Evolutionary conservation across 2,888 invertebrate genomes (phyloP).

Genomic region (Dyspetes luteomarginatus): DNA sequence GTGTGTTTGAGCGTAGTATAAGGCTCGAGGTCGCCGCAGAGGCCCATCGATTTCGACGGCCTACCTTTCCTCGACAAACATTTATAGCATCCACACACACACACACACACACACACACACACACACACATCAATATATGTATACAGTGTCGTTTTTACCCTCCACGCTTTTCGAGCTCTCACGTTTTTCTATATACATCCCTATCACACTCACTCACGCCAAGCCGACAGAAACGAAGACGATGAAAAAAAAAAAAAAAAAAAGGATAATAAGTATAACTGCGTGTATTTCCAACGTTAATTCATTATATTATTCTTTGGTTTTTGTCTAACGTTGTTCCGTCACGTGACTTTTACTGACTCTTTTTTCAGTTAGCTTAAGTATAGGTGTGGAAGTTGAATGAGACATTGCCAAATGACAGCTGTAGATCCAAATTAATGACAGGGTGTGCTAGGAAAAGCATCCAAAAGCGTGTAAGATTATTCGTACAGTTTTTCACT

Average conservation of each 20-base stretch:
- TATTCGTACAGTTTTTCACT: too few species aligned
- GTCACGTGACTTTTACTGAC: constrained; percentile 2
- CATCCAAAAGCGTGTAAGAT: not conserved
- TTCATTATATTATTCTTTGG: constrained; percentile 38
- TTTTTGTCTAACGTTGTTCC: constrained; percentile 1
- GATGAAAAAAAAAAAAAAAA: constrained; percentile 4
- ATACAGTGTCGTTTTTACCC: constrained; percentile 43
- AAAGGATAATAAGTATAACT: constrained; percentile 20
- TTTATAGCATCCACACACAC: constrained; percentile 26
- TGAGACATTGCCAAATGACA: not conserved
- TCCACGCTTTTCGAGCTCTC: constrained; percentile 31
- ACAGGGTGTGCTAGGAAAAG: not conserved
- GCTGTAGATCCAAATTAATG: not conserved
- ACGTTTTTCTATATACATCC: not conserved
- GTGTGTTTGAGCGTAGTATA: constrained; percentile 37
- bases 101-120: not conserved
- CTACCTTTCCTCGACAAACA: constrained; percentile 70
- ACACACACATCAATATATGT: not conserved
- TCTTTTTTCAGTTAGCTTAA: not conserved
- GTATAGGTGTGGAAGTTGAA: not conserved
- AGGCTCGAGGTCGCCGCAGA: constrained; percentile 63
- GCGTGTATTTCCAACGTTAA: constrained; percentile 35
- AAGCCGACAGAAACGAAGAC: not conserved
- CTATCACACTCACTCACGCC: not conserved
- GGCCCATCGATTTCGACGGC: constrained; percentile 75